A percentile compares a stretch with the other conserved stretches of the same genome.
Evolutionary conservation across 2,113 vertebrate genomes (phyloP).

Genomic region (Pachypanchax playfairii): DNA sequence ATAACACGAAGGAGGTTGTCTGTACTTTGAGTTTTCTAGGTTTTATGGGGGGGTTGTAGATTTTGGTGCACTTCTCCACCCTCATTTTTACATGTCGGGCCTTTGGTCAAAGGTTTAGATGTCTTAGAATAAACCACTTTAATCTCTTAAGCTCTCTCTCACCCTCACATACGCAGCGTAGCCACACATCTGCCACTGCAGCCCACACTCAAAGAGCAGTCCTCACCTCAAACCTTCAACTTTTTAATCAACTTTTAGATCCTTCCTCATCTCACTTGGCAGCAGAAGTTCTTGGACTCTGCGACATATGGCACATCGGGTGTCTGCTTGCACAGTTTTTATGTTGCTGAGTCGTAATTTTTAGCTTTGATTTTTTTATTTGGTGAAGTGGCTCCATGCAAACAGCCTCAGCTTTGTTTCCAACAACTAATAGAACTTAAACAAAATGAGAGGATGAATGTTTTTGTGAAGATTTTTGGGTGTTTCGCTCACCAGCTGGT

Average conservation of each 20-base stretch:
- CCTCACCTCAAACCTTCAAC: slow-evolving; percentile 60
- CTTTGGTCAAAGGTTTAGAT: slow-evolving; percentile 58
- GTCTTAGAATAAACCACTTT: slow-evolving; percentile 76
- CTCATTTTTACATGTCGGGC: slow-evolving; percentile 46
- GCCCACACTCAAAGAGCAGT: slow-evolving; percentile 55
- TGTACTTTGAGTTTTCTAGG: slow-evolving; percentile 43
- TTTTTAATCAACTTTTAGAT: slow-evolving; percentile 68
- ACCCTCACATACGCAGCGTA: slow-evolving; percentile 25
- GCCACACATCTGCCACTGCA: slow-evolving; percentile 59
- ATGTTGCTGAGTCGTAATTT: slow-evolving; percentile 36
- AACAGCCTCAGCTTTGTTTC: slow-evolving; percentile 10
- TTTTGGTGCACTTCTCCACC: slow-evolving; percentile 49
- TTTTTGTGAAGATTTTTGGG: slow-evolving; percentile 12
- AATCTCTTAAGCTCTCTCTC: slow-evolving; percentile 48
- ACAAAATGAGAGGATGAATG: slow-evolving; percentile 40
- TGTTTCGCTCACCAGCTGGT: slow-evolving; percentile 21
- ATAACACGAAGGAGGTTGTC: slow-evolving; percentile 3
- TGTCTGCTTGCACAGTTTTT: slow-evolving; percentile 35
- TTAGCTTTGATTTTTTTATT: slow-evolving; percentile 31
- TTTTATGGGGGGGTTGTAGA: slow-evolving; percentile 56
- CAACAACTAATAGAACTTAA: slow-evolving; percentile 11
- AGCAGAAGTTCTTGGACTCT: slow-evolving; percentile 25
- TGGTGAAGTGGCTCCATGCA: slow-evolving; percentile 4
- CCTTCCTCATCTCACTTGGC: slow-evolving; percentile 26
- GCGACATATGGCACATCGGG: slow-evolving; percentile 48